Conservation (phyloP, 2,113 vertebrate genomes). For the Pachycephala philippinensis region DNA sequence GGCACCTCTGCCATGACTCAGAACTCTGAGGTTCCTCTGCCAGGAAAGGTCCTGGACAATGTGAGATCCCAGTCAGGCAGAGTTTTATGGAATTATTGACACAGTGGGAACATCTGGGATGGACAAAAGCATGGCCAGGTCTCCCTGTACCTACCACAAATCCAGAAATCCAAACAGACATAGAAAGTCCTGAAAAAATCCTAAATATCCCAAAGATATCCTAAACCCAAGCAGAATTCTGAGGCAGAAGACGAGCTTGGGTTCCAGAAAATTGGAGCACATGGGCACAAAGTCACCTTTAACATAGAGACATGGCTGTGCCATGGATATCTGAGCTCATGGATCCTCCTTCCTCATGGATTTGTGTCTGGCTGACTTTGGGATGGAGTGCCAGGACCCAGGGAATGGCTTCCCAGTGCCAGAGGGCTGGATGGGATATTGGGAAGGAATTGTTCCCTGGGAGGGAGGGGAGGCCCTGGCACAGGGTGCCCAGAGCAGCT, state of each 20-base stretch:
- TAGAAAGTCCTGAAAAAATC: not conserved
- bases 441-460: not conserved
- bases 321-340: not conserved
- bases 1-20: not conserved
- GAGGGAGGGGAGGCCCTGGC: not conserved
- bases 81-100: not conserved
- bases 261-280: not conserved
- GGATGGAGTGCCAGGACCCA: accelerated
- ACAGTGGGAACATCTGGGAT: not conserved
- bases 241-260: not conserved
- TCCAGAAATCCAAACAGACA: not conserved
- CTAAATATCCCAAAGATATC: not conserved
- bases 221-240: not conserved
- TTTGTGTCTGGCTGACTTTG: not conserved
- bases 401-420: not conserved
- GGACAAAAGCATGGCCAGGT: not conserved
- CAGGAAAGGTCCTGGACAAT: not conserved
- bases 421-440: accelerated
- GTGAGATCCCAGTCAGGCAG: not conserved
- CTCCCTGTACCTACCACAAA: not conserved
- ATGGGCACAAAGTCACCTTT: not conserved
- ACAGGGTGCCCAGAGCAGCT: not conserved
- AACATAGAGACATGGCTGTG: not conserved
- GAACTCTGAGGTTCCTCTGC: not conserved
- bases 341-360: not conserved